Conservation (phyloP, 2,113 vertebrate genomes). For the Mirounga angustirostris region DNA sequence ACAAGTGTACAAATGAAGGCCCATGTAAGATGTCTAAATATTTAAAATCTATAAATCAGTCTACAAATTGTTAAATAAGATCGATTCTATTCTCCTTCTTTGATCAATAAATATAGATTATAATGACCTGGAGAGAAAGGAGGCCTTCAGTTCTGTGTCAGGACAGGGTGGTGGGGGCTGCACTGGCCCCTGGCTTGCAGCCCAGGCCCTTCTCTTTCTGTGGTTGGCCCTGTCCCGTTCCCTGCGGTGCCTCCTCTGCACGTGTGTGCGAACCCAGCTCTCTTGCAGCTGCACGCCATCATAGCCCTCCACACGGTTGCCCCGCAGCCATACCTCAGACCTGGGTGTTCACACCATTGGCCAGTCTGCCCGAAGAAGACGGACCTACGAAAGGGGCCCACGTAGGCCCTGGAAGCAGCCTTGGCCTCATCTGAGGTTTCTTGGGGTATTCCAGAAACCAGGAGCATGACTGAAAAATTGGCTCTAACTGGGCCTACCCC, state of each 20-base stretch:
- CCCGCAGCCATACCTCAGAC: background rate
- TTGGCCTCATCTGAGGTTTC: background rate
- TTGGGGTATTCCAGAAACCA: background rate
- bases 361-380: background rate
- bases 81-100: background rate
- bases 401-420: background rate
- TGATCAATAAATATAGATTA: background rate
- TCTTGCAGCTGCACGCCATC: background rate
- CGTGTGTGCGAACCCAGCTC: too few relatives aligned
- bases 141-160: background rate
- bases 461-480: background rate
- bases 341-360: background rate
- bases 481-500: background rate
- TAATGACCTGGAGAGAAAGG: background rate
- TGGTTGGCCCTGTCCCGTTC: background rate
- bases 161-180: background rate
- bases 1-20: background rate
- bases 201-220: background rate
- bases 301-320: background rate
- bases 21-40: background rate
- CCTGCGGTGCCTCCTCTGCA: background rate
- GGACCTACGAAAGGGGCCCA: background rate
- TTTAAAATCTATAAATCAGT: background rate
- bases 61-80: background rate
- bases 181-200: background rate